Evolutionary conservation across 30 jellyfish, hydroid and myxozoan genomes (phyloP).

Genomic region (Catostylus mosaicus): DNA sequence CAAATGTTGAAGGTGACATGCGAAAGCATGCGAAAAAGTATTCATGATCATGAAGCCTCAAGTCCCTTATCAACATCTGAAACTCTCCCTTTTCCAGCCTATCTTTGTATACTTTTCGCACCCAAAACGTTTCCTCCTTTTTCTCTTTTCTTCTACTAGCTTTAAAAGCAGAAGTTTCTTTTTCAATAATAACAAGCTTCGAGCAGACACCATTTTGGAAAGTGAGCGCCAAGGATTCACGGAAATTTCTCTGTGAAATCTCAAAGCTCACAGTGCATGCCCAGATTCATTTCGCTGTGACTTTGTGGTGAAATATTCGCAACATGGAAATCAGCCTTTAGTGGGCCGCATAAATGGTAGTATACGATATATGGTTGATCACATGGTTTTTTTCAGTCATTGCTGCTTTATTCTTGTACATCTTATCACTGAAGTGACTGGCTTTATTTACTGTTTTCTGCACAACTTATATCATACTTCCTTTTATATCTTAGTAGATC

Average conservation of each 20-base stretch:
- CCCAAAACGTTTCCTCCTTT: slow-evolving; percentile 27
- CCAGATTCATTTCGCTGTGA: not conserved
- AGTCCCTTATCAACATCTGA: slow-evolving; percentile 21
- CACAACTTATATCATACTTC: too few species aligned
- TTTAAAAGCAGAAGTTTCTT: slow-evolving; percentile 12
- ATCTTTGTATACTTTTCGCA: slow-evolving; percentile 31
- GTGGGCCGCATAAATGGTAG: too few species aligned
- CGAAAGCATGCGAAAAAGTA: slow-evolving; percentile 22
- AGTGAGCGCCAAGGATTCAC: not conserved
- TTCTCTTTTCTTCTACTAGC: not conserved
- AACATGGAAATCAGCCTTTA: not conserved
- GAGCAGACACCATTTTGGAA: slow-evolving; percentile 20
- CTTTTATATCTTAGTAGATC: too few species aligned
- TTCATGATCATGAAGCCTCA: slow-evolving; percentile 18
- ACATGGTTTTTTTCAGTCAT: too few species aligned
- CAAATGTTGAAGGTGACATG: slow-evolving; percentile 13
- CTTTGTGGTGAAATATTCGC: not conserved
- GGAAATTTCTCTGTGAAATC: not conserved
- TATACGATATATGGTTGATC: too few species aligned
- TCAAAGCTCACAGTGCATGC: slow-evolving; percentile 2
- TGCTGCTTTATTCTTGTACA: too few species aligned
- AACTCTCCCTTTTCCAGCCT: slow-evolving; percentile 37
- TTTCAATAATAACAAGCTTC: slow-evolving; percentile 8
- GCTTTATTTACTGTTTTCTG: too few species aligned
- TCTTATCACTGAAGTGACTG: too few species aligned